Percentiles rank a stretch among this genome's conserved stretches.
phyloP scores from a whole-genome alignment of 2,113 vertebrate genomes.

The Martes martes region DNA sequence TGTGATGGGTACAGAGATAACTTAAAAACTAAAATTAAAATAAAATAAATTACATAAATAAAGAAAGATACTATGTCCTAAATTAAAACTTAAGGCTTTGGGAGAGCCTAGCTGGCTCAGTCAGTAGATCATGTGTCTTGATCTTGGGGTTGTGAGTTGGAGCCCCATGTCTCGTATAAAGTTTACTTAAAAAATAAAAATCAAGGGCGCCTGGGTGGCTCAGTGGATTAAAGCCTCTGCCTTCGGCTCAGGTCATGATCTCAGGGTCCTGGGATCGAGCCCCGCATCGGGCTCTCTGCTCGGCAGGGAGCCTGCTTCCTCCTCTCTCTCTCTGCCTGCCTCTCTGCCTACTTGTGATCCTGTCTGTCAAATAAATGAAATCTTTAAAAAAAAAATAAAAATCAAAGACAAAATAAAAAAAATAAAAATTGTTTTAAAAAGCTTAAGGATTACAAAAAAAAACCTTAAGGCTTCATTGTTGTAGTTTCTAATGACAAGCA shows the following conservation, averaged over 20 bases:
- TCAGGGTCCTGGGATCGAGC: too few species aligned
- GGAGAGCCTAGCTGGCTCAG: not conserved
- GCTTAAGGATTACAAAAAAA: too few species aligned
- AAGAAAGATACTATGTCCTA: not conserved
- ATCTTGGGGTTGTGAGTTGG: not conserved
- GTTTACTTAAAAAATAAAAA: not conserved
- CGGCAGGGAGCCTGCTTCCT: too few species aligned
- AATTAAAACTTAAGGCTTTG: not conserved
- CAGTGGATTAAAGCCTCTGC: too few species aligned
- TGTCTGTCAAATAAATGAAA: too few species aligned
- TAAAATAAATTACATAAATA: not conserved
- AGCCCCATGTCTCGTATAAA: not conserved
- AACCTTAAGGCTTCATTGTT: not conserved
- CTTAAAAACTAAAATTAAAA: not conserved
- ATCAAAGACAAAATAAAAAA: not conserved
- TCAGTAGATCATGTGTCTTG: not conserved
- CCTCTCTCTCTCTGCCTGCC: too few species aligned
- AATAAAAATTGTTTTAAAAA: too few species aligned
- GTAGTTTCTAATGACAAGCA: constrained; percentile 10
- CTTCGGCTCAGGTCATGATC: too few species aligned
- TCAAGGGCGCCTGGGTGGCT: not conserved
- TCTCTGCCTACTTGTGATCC: too few species aligned
- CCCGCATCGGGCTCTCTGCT: too few species aligned
- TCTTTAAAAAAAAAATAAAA: not conserved
- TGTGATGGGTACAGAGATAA: not conserved